Evolutionary conservation across 2,797 vertebrate species (phyloP).

Genomic region (Natrix natrix): DNA sequence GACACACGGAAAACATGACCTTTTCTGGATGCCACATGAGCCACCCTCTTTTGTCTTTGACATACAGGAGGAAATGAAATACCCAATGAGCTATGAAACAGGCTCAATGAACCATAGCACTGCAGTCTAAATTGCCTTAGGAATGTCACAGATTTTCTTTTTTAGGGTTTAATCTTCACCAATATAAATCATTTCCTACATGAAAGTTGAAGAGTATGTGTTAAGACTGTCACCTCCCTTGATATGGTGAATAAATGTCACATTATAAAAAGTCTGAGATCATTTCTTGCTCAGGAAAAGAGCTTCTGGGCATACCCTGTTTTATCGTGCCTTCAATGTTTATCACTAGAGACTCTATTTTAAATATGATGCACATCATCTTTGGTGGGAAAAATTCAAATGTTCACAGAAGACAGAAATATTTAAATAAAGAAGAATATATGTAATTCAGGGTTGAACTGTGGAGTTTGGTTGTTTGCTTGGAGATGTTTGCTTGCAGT

Average conservation of each 20-base stretch:
- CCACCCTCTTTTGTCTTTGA: not conserved
- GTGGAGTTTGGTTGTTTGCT: not conserved
- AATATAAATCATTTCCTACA: not conserved
- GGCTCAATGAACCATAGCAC: not conserved
- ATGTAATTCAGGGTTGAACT: not conserved
- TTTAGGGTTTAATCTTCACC: not conserved
- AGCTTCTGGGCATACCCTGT: not conserved
- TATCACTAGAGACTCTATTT: not conserved
- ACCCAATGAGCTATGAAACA: not conserved
- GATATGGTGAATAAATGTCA: not conserved
- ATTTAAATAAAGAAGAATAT: not conserved
- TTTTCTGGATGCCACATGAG: not conserved
- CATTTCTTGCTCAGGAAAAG: not conserved
- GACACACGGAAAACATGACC: not conserved
- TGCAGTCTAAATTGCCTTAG: not conserved
- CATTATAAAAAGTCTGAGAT: not conserved
- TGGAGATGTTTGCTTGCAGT: not conserved
- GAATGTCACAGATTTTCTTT: not conserved
- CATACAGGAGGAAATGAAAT: not conserved
- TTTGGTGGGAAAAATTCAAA: not conserved
- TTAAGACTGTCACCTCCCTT: constrained; percentile 11
- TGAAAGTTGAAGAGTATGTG: constrained; percentile 8
- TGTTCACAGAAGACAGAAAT: not conserved
- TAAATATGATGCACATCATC: not conserved
- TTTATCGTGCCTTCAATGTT: not conserved